Percentiles rank a stretch among this genome's conserved stretches.
phyloP scores from a whole-genome alignment of 2,113 vertebrate species.

The Passer domesticus region DNA sequence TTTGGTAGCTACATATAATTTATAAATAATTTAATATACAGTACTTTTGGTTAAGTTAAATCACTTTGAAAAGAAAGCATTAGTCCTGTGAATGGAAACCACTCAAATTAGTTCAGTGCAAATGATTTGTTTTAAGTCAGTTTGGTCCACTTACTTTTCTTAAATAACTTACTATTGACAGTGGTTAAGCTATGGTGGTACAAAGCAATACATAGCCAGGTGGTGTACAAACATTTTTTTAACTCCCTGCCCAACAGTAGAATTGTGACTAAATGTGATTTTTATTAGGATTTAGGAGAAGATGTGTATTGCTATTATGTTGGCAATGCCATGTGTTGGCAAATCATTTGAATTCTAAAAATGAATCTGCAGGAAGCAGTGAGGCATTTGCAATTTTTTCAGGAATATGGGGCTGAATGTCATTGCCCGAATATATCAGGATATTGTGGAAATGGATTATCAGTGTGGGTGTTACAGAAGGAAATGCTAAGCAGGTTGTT shows the following conservation, averaged over 20 bases:
- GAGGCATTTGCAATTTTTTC: background rate
- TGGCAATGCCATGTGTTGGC: background rate
- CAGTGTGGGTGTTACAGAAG: background rate
- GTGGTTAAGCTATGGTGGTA: background rate
- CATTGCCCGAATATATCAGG: background rate
- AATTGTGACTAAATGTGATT: background rate
- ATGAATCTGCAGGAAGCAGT: slow-evolving; percentile 25
- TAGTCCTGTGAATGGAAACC: background rate
- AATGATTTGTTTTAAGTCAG: background rate
- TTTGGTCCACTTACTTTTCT: background rate
- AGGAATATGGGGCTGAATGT: slow-evolving; percentile 4
- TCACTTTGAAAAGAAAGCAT: background rate
- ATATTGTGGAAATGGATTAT: background rate
- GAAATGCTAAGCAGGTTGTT: background rate
- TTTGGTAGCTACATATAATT: background rate
- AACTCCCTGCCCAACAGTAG: background rate
- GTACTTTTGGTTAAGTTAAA: background rate
- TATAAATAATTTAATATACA: background rate
- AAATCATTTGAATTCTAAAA: slow-evolving; percentile 11
- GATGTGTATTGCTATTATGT: background rate
- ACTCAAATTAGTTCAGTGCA: background rate
- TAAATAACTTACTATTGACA: background rate
- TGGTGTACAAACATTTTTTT: background rate
- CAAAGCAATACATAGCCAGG: background rate
- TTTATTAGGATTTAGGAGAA: background rate